Evolutionary conservation across 2,113 vertebrate species (phyloP).

Genomic region (Zosterops japonicus): DNA sequence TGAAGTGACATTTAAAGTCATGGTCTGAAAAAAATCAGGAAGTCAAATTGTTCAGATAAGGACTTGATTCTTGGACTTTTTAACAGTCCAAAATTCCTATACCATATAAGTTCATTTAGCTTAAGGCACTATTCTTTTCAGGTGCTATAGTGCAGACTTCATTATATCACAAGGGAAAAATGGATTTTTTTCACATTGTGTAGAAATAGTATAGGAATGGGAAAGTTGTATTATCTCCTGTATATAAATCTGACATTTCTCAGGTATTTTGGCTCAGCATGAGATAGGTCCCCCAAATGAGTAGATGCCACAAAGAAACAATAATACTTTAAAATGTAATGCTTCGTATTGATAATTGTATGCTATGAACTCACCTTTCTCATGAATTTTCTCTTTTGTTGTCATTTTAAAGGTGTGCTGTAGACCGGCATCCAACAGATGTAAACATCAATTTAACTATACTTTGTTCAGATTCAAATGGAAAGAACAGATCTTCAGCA

Average conservation of each 20-base stretch:
- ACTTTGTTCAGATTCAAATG: constrained; percentile 91
- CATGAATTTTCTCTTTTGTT: neutral
- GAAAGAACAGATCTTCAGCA: constrained; percentile 88
- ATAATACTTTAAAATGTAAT: neutral
- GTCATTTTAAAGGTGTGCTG: constrained; percentile 84
- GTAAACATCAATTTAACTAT: constrained; percentile 88
- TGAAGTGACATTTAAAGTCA: constrained; percentile 1
- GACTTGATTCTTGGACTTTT: neutral
- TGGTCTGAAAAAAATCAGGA: neutral
- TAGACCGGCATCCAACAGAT: constrained; percentile 86
- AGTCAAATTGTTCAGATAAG: neutral
- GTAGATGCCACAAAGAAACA: neutral
- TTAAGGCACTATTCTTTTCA: neutral
- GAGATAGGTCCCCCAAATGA: neutral
- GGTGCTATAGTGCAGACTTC: neutral
- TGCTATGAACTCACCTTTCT: neutral
- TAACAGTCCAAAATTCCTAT: neutral
- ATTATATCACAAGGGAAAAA: neutral
- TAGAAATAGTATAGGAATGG: neutral
- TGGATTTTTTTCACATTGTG: neutral
- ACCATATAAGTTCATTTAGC: neutral
- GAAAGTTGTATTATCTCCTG: neutral
- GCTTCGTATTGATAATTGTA: neutral
- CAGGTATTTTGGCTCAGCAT: neutral
- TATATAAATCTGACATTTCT: neutral